These are phyloP conservation scores for Scylla paramamosain DNA, from an alignment of 1,140 invertebrate genomes.

Conservation along the genomic window DNA sequence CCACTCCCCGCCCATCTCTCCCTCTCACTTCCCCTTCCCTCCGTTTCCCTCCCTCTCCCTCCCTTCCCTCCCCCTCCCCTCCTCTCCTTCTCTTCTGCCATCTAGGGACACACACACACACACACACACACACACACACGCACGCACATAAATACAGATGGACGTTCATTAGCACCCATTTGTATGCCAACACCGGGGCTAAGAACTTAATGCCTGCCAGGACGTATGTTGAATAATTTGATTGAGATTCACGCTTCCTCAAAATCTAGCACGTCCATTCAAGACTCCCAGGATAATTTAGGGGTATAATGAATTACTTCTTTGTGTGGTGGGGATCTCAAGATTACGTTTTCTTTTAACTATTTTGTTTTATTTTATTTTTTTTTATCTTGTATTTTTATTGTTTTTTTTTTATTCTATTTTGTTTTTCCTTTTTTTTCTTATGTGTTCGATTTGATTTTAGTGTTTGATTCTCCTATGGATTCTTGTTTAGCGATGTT, in stretches of 20 bases:
- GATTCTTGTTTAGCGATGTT: too few species aligned
- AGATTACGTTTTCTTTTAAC: too few species aligned
- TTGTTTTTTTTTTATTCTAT: too few species aligned
- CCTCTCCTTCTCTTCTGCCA: background rate
- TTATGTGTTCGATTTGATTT: too few species aligned
- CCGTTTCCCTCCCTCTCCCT: too few species aligned
- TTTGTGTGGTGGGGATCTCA: too few species aligned
- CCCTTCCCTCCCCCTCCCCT: background rate
- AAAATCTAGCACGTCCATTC: background rate
- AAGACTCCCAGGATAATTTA: background rate
- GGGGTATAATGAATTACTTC: background rate
- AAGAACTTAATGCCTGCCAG: background rate
- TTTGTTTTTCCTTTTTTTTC: too few species aligned
- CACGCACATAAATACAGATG: background rate
- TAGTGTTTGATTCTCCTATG: too few species aligned
- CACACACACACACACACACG: background rate
- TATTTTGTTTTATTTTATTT: too few species aligned
- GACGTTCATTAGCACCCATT: background rate
- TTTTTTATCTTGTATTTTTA: too few species aligned
- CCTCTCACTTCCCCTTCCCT: background rate
- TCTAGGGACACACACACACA: background rate
- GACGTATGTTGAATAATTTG: background rate
- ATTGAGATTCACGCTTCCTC: background rate
- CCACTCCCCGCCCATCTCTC: background rate
- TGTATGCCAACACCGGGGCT: background rate